Base-by-base conservation (phyloP, 1,140 invertebrate genomes). In the Semibalanus balanoides region DNA sequence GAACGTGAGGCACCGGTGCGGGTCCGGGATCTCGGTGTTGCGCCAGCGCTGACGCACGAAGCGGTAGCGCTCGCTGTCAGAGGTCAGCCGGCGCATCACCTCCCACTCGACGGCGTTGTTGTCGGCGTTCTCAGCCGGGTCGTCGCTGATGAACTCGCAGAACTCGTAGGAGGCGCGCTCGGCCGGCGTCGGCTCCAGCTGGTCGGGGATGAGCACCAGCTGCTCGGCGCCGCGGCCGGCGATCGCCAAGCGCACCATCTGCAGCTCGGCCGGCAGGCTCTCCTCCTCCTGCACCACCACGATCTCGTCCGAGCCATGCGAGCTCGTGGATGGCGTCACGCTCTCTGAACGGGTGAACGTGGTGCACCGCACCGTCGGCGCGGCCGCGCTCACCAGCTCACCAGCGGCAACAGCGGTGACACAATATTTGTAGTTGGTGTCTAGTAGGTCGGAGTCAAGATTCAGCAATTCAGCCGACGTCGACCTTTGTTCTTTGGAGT, bases 21-120 rank as follows among this genome's bases (percentile, higher is more conserved):
- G 79, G 77, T 79, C 71, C 17, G 79, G 79, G 27, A 79, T 72
- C 22, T 3, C 76, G n/a, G 31, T 30, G 43, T 73, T 77, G 69
- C 74, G 64, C 79, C 79, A 79, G 25, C 78, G 71, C 5, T 76
- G 31, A 30, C 75, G 75, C 7, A 79, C 79, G 69, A 74, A 74
- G 29, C 43, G 31, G 43, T 79, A 79, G 27, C 79, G 75, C 73
- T 79, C 76, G 72, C 79, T 77, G 74, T 79, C 75, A 35, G 72
- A 77, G 25, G 30, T 30, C 43, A 79, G 72, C 30, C 71, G 35
- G 71, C 75, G 77, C 43, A 79, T 29, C 31, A 28, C 29, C 28
- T 79, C 43, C 79, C 79, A 79, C 43, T 75, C 76, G 35, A 78
- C 76, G 76, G 78, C 30, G 30, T 35, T 51, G 27, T 79, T 74